These are phyloP conservation scores for Progne subis DNA, from an alignment of 2,113 vertebrate genomes.

Conservation along the genomic window DNA sequence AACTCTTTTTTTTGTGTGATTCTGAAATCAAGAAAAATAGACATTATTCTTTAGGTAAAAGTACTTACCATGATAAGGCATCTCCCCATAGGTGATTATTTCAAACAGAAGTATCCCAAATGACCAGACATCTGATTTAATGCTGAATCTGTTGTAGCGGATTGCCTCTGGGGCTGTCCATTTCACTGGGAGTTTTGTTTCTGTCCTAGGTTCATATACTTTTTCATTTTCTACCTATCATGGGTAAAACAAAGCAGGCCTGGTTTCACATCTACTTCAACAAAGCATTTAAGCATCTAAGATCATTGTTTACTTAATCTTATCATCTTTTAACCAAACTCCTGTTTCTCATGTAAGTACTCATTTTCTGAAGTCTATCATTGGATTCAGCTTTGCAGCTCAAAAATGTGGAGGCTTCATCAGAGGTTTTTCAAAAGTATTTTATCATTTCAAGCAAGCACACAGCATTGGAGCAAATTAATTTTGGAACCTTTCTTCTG, in stretches of 20 bases:
- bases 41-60: not conserved
- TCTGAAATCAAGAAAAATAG: not conserved
- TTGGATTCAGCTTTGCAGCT: not conserved
- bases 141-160: conserved; percentile 80
- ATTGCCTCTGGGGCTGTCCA: conserved; percentile 96
- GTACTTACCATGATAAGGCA: conserved; percentile 88
- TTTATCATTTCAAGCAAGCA: conserved; percentile 43
- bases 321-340: not conserved
- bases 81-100: conserved; percentile 93
- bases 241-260: conserved; percentile 7
- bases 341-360: not conserved
- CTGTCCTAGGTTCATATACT: conserved; percentile 84
- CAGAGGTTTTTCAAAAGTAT: not conserved
- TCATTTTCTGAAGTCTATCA: not conserved
- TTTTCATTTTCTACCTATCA: conserved; percentile 82
- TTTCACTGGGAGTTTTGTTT: conserved; percentile 92
- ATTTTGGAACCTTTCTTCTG: conserved; percentile 1
- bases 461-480: not conserved
- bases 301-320: not conserved
- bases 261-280: conserved; percentile 1
- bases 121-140: conserved; percentile 97
- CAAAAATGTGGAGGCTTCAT: not conserved
- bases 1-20: not conserved
- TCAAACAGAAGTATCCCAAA: conserved; percentile 94
- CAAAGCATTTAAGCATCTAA: not conserved